phyloP scores from a whole-genome alignment of 2,113 vertebrate genomes.

The Mesocricetus auratus region DNA sequence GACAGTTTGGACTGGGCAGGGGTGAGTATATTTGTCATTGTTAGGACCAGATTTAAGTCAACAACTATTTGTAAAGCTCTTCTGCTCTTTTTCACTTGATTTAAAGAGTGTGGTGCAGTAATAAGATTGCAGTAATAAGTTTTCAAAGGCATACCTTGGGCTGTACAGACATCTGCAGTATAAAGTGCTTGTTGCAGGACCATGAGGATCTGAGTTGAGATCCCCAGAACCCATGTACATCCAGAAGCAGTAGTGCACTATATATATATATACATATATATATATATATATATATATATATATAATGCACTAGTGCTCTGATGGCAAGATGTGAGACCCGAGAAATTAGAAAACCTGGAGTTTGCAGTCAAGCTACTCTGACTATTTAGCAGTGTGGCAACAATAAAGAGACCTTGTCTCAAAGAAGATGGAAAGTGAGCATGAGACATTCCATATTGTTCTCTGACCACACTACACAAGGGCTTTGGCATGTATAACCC shows the following conservation, averaged over 20 bases:
- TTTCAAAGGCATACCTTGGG: conserved; percentile 15
- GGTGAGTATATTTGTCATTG: background rate
- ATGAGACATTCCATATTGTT: too few species aligned
- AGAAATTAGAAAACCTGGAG: background rate
- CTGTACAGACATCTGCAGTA: too few species aligned
- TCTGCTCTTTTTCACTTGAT: background rate
- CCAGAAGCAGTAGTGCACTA: background rate
- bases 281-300: too few species aligned
- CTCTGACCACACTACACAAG: background rate
- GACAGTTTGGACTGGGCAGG: background rate
- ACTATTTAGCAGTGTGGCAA: background rate
- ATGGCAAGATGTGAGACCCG: background rate
- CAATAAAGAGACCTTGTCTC: background rate
- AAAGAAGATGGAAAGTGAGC: background rate
- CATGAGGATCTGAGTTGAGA: background rate
- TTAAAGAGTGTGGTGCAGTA: background rate
- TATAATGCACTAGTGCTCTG: background rate
- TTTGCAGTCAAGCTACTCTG: background rate
- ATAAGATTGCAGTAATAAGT: background rate
- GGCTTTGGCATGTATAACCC: background rate
- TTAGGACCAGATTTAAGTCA: background rate
- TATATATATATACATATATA: too few species aligned
- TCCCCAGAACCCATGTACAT: background rate
- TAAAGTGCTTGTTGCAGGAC: background rate
- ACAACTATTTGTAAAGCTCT: background rate